phyloP scores from a whole-genome alignment of 2,797 vertebrate genomes.

The Gallinago solitaria region DNA sequence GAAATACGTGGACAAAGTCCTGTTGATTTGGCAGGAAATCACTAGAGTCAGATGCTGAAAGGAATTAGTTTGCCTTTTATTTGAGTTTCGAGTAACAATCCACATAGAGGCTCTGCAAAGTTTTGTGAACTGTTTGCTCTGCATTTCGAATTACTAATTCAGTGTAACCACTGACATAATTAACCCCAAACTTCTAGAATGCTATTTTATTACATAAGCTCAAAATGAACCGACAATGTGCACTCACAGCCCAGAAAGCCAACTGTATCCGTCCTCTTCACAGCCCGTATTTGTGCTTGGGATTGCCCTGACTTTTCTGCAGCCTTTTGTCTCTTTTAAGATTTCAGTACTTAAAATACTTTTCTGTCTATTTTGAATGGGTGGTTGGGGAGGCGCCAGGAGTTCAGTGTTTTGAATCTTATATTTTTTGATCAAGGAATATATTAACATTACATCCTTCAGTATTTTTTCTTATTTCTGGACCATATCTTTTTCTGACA shows the following conservation, averaged over 20 bases:
- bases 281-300: neutral
- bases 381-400: rapidly evolving
- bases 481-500: neutral
- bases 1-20: neutral
- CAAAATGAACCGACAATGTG: neutral
- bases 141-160: neutral
- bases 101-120: neutral
- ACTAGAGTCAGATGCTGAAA: neutral
- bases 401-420: neutral
- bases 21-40: neutral
- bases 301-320: neutral
- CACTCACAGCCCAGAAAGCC: neutral
- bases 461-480: slow-evolving; percentile 29
- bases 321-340: neutral
- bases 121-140: neutral
- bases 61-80: neutral
- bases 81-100: neutral
- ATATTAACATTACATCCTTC: neutral
- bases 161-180: neutral
- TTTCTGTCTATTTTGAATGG: neutral
- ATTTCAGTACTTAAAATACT: neutral
- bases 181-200: neutral
- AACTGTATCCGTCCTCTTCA: neutral
- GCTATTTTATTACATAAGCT: neutral
- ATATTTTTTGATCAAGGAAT: neutral